These are phyloP conservation scores for Habrosyne pyritoides DNA, from an alignment of 2,888 invertebrate species.

Conservation along the genomic window DNA sequence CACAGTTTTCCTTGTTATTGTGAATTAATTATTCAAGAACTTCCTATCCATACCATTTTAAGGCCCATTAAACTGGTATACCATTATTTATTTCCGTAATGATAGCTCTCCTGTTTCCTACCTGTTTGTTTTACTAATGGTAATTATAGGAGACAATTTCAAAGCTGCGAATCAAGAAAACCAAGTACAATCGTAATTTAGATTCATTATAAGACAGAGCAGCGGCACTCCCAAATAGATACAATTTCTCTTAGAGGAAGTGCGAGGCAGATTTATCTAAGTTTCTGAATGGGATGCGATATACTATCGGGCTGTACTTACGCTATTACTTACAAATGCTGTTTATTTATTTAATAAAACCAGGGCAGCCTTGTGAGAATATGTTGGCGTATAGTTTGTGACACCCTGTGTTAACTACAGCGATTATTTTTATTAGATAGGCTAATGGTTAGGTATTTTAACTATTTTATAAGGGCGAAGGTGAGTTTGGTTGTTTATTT, in stretches of 20 bases:
- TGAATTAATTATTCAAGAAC: no score
- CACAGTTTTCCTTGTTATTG: no score
- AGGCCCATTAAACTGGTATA: not conserved
- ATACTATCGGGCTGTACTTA: not conserved
- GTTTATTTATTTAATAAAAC: not conserved
- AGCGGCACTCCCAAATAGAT: conserved; percentile 4
- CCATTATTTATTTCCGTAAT: not conserved
- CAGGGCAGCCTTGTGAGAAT: conserved; percentile 1
- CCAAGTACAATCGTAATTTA: not conserved
- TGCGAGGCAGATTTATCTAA: conserved; percentile 1
- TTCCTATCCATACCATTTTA: no score
- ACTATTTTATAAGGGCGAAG: no score
- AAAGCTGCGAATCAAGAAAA: not conserved
- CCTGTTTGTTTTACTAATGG: not conserved
- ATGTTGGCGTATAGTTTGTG: not conserved
- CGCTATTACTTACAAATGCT: not conserved
- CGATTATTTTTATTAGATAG: no score
- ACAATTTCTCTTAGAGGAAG: conserved; percentile 1
- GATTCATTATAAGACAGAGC: not conserved
- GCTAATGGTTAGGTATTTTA: not conserved
- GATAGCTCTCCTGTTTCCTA: not conserved
- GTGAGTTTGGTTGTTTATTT: no score
- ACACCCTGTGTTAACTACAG: not conserved
- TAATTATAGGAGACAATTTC: conserved; percentile 1
- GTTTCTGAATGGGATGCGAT: conserved; percentile 3